These are phyloP conservation scores for Tyrannus savana DNA, from an alignment of 2,113 vertebrate genomes.

Conservation along the genomic window DNA sequence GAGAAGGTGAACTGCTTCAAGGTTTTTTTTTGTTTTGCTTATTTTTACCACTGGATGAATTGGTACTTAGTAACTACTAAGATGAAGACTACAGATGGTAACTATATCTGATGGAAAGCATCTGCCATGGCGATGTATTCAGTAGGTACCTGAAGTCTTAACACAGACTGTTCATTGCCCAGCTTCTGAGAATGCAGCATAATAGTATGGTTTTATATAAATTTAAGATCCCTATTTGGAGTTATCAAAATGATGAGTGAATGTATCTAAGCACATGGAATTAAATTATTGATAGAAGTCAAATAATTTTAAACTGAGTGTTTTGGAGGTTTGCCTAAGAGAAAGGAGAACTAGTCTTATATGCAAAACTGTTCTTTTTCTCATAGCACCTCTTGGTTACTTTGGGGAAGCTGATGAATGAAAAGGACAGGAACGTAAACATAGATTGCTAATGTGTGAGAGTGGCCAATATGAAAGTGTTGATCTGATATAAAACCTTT, in stretches of 20 bases:
- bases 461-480: neutral
- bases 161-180: neutral
- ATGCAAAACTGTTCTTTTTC: neutral
- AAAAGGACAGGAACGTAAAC: neutral
- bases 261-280: neutral
- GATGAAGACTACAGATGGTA: neutral
- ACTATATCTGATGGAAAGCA: neutral
- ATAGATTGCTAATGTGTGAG: neutral
- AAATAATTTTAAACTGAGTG: neutral
- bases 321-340: neutral
- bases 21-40: neutral
- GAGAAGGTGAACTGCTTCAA: neutral
- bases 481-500: neutral
- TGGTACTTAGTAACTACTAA: neutral
- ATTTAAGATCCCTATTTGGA: neutral
- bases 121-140: neutral
- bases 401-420: neutral
- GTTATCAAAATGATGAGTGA: neutral
- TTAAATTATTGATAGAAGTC: neutral
- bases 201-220: neutral
- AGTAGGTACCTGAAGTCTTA: neutral
- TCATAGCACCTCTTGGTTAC: neutral
- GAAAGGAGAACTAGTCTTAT: neutral
- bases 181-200: neutral
- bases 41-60: neutral